Evolutionary conservation across 2,888 invertebrate species (phyloP).

Genomic region (Cantharis rufa): DNA sequence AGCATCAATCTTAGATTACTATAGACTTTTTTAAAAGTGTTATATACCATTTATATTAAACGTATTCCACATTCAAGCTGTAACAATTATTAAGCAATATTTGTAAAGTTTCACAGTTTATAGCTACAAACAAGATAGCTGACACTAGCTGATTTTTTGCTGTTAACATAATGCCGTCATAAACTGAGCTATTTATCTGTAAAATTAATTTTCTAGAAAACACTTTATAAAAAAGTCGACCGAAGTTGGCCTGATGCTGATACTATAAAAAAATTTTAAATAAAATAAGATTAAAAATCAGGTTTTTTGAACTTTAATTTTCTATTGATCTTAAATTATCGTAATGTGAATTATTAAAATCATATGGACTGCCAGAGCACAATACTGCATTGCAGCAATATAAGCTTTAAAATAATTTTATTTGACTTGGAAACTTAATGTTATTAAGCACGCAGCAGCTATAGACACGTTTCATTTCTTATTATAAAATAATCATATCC

Average conservation of each 20-base stretch:
- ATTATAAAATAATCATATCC: conserved; percentile 11
- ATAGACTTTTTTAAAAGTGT: neutral
- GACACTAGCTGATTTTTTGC: neutral
- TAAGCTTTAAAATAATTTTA: conserved; percentile 30
- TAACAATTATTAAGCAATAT: neutral
- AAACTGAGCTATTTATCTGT: neutral
- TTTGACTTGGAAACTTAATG: conserved; percentile 26
- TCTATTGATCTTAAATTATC: neutral
- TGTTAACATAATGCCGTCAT: neutral
- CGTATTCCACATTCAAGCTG: neutral
- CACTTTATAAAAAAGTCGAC: neutral
- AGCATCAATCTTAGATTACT: neutral
- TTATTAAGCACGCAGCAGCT: conserved; percentile 30
- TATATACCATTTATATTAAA: neutral
- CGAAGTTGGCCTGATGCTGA: too few relatives aligned
- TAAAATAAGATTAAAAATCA: neutral
- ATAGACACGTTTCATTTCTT: conserved; percentile 27
- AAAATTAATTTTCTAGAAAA: neutral
- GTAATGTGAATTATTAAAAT: conserved; percentile 13
- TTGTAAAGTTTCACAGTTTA: neutral
- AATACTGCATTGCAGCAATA: conserved; percentile 31
- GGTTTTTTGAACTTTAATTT: neutral
- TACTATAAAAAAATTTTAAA: neutral
- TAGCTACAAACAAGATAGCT: neutral
- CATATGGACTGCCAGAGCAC: conserved; percentile 9